Evolutionary conservation across 2,888 invertebrate species (phyloP), one percentile per base, ranked within the genome.

Genomic region (Drosophila ochracea): DNA sequence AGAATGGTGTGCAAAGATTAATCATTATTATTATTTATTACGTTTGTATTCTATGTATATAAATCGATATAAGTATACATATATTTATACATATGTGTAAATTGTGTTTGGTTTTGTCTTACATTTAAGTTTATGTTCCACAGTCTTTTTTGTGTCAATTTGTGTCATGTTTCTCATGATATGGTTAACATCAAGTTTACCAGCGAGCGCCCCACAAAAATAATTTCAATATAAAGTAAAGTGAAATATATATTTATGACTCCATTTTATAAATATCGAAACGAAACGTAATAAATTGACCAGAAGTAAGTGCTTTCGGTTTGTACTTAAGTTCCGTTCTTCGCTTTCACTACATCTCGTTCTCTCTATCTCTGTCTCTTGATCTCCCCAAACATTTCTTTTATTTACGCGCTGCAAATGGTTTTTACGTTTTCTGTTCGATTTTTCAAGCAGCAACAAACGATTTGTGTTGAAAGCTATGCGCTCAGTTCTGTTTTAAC

Each of bases 281-380:
- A 68, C 28, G 43, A 67, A 62, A 64, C 60, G 74, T 80, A 83
- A 80, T 76, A 81, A 73, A 68, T 70, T 67, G 61, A 55, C 41
- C 50, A 67, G 68, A 86, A 79, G 84, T 84, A 84, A 84, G 84
- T 84, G 84, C 87, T 72, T 89, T 89, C 71, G 78, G 91, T 83
- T 84, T 74, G 89, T 90, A 89, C 74, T 72, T 76, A 43, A 72
- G 76, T 82, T 90, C 65, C 67, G 77, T 83, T 78, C 62, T 64
- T 52, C 62, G 76, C 50, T 73, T 49, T 73, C 58, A 61, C 31
- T 55, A 39, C 57, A 31, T 78, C 41, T 70, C 16, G 43, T 16
- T 71, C 35, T 57, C 21, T 57, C 31, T 60, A 33, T 55, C 21
- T 52, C 57, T 63, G 13, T 57, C n/a, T 57, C n/a, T 59, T 59